Percentiles rank a stretch among this genome's conserved stretches.
Conservation (phyloP, 1,140 invertebrate species). For the Linepithema humile region DNA sequence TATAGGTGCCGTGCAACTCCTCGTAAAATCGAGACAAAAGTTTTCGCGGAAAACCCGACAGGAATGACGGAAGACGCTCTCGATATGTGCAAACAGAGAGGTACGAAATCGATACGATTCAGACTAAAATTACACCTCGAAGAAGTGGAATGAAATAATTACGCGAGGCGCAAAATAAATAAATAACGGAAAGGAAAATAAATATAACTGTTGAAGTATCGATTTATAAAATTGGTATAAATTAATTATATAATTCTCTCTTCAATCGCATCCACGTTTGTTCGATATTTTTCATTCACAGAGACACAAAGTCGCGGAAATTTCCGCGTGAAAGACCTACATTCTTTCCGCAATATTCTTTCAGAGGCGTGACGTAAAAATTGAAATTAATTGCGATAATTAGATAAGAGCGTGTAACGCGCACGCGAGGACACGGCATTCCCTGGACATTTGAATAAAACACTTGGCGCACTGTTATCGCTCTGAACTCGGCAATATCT, state of each 20-base stretch:
- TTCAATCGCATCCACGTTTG: background rate
- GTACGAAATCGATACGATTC: too few relatives aligned
- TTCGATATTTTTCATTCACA: background rate
- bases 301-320: background rate
- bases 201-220: background rate
- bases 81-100: background rate
- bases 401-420: background rate
- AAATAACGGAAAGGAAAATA: background rate
- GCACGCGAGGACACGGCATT: background rate
- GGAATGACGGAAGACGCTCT: background rate
- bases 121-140: background rate
- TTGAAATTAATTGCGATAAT: background rate
- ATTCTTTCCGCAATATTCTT: background rate
- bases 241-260: background rate
- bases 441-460: background rate
- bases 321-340: background rate
- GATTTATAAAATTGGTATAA: background rate
- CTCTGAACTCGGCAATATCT: background rate
- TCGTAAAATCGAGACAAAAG: background rate
- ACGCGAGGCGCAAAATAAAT: background rate
- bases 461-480: background rate
- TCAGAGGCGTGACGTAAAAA: background rate
- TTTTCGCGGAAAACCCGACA: slow-evolving; percentile 20
- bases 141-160: background rate
- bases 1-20: too few relatives aligned